These are phyloP conservation scores for Gari tellinella DNA, from an alignment of 2,888 invertebrate genomes.

Conservation along the genomic window DNA sequence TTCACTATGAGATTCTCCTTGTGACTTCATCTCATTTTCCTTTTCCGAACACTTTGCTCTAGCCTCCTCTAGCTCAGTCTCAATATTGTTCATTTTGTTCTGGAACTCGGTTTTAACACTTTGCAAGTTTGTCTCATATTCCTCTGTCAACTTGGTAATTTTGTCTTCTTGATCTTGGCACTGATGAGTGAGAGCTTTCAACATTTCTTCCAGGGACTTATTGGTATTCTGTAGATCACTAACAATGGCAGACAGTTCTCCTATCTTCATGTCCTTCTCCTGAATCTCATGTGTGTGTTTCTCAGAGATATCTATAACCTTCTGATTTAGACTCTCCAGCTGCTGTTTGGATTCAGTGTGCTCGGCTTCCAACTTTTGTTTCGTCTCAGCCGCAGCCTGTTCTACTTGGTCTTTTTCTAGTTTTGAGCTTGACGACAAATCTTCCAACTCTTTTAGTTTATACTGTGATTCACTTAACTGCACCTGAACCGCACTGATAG, in stretches of 20 bases:
- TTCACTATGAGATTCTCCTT: constrained; percentile 21
- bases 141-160: constrained; percentile 57
- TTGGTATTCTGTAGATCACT: constrained; percentile 59
- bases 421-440: constrained; percentile 12
- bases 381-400: constrained; percentile 13
- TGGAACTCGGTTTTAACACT: constrained; percentile 56
- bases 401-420: constrained; percentile 34
- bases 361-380: constrained; percentile 2
- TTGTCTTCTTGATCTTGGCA: constrained; percentile 67
- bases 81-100: constrained; percentile 48
- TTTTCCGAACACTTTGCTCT: constrained; percentile 46
- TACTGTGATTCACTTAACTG: constrained; percentile 22
- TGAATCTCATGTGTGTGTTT: constrained; percentile 66
- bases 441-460: constrained; percentile 30
- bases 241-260: constrained; percentile 49
- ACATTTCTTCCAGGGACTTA: constrained; percentile 72
- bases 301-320: constrained; percentile 57
- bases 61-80: constrained; percentile 50
- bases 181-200: constrained; percentile 69
- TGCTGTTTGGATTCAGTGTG: constrained; percentile 20
- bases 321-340: constrained; percentile 43
- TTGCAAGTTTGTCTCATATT: constrained; percentile 49
- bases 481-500: background rate
- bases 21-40: constrained; percentile 27
- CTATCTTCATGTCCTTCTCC: constrained; percentile 64